phyloP scores from a whole-genome alignment of 2,113 vertebrate species.

The Mugil cephalus region DNA sequence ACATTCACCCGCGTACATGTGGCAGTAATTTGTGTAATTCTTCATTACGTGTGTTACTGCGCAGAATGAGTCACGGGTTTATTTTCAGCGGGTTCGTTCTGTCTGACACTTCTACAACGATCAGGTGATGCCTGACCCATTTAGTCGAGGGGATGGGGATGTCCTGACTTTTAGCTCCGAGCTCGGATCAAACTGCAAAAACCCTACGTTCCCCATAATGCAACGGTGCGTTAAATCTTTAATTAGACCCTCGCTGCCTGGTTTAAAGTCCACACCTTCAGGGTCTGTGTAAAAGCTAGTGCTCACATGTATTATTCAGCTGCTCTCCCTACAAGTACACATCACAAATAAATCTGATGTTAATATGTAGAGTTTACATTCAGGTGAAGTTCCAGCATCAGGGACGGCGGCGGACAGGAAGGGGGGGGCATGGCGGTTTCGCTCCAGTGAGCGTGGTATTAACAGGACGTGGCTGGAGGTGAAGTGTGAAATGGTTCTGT shows the following conservation, averaged over 20 bases:
- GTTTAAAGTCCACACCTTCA: too few species aligned
- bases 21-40: constrained; percentile 16
- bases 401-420: too few species aligned
- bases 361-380: not conserved
- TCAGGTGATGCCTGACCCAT: too few species aligned
- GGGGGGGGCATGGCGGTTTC: not conserved
- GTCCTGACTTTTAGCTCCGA: too few species aligned
- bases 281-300: too few species aligned
- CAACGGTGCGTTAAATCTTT: not conserved
- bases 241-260: not conserved
- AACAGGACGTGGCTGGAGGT: constrained; percentile 27
- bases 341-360: not conserved
- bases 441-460: constrained; percentile 19
- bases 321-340: not conserved
- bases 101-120: too few species aligned
- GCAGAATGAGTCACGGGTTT: constrained; percentile 36
- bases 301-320: too few species aligned
- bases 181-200: too few species aligned
- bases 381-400: too few species aligned
- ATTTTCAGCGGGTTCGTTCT: too few species aligned
- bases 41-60: not conserved
- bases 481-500: constrained; percentile 43
- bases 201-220: too few species aligned
- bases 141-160: too few species aligned
- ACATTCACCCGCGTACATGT: constrained; percentile 8